Conservation (phyloP, 35 echinoderm and acorn worm species). For the Lytechinus variegatus region DNA sequence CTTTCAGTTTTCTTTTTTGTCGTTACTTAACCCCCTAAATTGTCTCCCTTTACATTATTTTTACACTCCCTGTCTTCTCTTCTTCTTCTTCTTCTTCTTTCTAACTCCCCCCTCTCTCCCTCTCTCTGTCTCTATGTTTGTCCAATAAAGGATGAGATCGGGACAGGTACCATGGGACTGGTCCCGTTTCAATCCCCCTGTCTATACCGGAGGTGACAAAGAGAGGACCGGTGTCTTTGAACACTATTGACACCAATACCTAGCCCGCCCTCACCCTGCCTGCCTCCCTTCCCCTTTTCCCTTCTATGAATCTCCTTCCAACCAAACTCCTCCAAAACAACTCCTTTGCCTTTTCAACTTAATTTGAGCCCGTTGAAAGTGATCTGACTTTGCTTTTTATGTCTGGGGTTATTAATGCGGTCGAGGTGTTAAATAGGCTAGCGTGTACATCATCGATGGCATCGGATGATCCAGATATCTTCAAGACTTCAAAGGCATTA, state of each 20-base stretch:
- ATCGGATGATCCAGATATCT: conserved; percentile 1
- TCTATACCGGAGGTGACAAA: conserved; percentile 47
- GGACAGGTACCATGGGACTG: conserved; percentile 14
- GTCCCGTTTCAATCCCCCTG: conserved; percentile 28
- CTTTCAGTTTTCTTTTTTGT: not conserved
- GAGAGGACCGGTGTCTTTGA: conserved; percentile 42
- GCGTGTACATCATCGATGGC: conserved; percentile 27
- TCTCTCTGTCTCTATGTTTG: not conserved
- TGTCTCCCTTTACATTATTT: not conserved
- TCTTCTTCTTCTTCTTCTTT: not conserved
- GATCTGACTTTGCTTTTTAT: conserved; percentile 15
- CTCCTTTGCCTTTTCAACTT: not conserved
- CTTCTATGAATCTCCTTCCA: not conserved
- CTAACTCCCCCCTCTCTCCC: not conserved
- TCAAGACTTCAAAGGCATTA: conserved; percentile 6
- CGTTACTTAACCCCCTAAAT: not conserved
- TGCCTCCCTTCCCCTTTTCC: not conserved
- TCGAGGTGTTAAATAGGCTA: conserved; percentile 35
- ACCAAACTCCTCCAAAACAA: conserved; percentile 22
- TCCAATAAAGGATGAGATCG: not conserved
- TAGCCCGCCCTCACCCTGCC: not conserved
- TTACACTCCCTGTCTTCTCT: not conserved
- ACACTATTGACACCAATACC: not conserved
- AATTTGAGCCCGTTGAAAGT: conserved; percentile 33
- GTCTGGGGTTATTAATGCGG: conserved; percentile 27